Conservation (phyloP, 2,888 invertebrate species). For the Zhuqinia jingwanae region DNA sequence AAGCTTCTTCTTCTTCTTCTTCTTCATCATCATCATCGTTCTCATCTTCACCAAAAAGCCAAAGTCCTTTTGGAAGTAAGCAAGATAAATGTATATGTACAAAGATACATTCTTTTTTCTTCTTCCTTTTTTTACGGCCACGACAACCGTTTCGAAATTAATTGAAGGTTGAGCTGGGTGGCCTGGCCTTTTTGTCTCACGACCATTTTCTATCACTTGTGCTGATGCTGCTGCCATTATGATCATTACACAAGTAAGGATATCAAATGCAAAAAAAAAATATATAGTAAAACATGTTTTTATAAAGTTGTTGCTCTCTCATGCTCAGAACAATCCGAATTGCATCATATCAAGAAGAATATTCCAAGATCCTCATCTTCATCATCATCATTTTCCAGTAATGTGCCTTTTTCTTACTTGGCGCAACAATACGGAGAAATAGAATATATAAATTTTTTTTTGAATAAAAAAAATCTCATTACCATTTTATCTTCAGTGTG, state of each 20-base stretch:
- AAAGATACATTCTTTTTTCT: not conserved
- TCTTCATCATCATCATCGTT: not conserved
- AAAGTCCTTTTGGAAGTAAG: not conserved
- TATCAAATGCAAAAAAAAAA: conserved; percentile 1
- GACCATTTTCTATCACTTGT: not conserved
- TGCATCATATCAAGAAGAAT: not conserved
- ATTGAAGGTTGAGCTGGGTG: conserved; percentile 66
- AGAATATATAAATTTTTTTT: too few species aligned
- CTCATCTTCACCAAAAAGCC: not conserved
- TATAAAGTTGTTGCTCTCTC: not conserved
- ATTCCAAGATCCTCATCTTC: not conserved
- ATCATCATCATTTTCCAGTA: conserved; percentile 12
- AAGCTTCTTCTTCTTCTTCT: not conserved
- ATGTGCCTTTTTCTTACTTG: not conserved
- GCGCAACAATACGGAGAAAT: not conserved
- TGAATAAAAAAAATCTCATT: not conserved
- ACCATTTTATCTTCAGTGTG: not conserved
- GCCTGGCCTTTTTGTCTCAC: conserved; percentile 45
- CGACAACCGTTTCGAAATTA: conserved; percentile 61
- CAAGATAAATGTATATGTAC: not conserved
- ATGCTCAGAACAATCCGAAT: not conserved
- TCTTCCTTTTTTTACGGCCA: conserved; percentile 17
- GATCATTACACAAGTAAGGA: not conserved
- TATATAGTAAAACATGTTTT: conserved; percentile 2
- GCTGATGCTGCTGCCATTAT: not conserved